Conservation (phyloP, 2,113 vertebrate species). For the Heptranchias perlo region DNA sequence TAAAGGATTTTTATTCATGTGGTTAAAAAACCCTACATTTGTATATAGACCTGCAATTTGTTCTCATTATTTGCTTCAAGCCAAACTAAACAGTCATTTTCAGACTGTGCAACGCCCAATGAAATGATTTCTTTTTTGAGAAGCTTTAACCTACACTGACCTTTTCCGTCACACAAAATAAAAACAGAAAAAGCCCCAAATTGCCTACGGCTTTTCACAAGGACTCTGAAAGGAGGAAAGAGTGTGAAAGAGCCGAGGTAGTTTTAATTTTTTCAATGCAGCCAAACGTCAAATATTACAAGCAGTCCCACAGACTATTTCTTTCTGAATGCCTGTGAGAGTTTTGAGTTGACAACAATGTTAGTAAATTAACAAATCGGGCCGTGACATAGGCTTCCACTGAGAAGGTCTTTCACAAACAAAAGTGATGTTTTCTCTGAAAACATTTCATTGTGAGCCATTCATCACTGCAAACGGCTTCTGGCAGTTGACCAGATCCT, state of each 20-base stretch:
- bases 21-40: not conserved
- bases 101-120: not conserved
- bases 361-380: constrained; percentile 42
- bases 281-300: not conserved
- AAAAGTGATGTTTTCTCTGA: constrained; percentile 57
- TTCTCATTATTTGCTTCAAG: not conserved
- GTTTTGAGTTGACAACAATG: constrained; percentile 44
- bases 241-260: constrained; percentile 14
- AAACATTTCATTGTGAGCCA: constrained; percentile 55
- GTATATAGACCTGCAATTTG: not conserved
- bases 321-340: constrained; percentile 38
- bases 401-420: constrained; percentile 49
- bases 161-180: constrained; percentile 33
- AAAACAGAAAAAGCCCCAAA: constrained; percentile 3
- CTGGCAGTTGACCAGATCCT: constrained; percentile 55
- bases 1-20: not conserved
- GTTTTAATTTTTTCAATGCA: constrained; percentile 18
- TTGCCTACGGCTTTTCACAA: constrained; percentile 33
- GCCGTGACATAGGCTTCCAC: constrained; percentile 49
- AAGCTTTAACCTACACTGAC: constrained; percentile 23
- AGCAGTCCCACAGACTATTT: not conserved
- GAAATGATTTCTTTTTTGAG: constrained; percentile 16
- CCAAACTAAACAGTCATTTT: not conserved
- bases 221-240: constrained; percentile 9
- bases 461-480: constrained; percentile 54